Evolutionary conservation across 2,113 vertebrate genomes (phyloP), one percentile per base, ranked within the genome.

Genomic region (Lamprologus tigripictilis): DNA sequence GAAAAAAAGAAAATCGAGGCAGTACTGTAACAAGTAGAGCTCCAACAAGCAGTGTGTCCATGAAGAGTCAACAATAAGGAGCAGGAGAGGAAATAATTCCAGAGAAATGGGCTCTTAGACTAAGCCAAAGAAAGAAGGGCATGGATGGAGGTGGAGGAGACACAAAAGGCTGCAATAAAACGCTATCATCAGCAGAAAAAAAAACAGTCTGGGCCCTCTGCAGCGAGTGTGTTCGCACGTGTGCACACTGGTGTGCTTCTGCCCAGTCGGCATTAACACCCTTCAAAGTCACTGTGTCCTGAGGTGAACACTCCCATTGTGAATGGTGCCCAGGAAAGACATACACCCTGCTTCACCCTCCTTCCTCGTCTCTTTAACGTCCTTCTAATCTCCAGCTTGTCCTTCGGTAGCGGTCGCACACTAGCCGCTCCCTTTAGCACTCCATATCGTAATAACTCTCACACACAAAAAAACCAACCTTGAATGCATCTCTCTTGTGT

Each of bases 211-310:
- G 83, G 91, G 89, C 91, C 91, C 93, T 94, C 93, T 89, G 90
- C 91, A 91, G 93, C 16, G 85, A 91, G 85, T 82, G 88, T 88
- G 92, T 93, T 91, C 82, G 73, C 90, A 90, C 91, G 13, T 88
- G 91, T 89, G 84, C 91, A 91, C 76, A 33, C 87, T 85, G 92
- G 82, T 79, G 87, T 82, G 88, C 85, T 92, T 94, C 86, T 94
- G 95, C 93, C 92, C 91, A 91, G 93, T 94, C 91, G 93, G 93
- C 91, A 93, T 89, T 94, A 94, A 95, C 94, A 94, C 94, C 91
- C 92, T 93, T 95, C 88, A 95, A 95, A 95, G 95, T 95, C 94
- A 95, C 92, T 42, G 84, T 21, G 92, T 93, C 95, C 95, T 85
- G 86, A 92, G 92, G 89, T 88, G 83, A 92, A 90, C 92, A 57